phyloP scores from a whole-genome alignment of 2,113 vertebrate genomes.

The Carassius auratus region DNA sequence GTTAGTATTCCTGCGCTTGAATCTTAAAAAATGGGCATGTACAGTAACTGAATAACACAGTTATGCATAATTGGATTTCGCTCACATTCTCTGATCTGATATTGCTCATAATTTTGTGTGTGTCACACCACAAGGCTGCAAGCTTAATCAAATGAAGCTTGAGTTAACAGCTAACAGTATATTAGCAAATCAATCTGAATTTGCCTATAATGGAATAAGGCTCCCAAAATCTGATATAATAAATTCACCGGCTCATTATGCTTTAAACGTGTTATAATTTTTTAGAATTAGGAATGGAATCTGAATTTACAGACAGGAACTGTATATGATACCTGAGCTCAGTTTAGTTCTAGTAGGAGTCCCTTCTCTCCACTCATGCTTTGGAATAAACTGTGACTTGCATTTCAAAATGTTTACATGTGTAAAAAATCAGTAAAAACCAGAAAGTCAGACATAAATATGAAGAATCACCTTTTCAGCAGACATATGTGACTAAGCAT shows the following conservation, averaged over 20 bases:
- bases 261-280: constrained; percentile 87
- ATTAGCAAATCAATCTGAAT: constrained; percentile 99
- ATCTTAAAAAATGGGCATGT: constrained; percentile 86
- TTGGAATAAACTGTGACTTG: neutral
- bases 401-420: neutral
- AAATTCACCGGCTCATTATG: constrained; percentile 92
- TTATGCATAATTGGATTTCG: constrained; percentile 92
- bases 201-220: constrained; percentile 89
- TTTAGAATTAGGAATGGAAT: constrained; percentile 80
- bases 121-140: constrained; percentile 78
- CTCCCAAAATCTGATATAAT: constrained; percentile 83
- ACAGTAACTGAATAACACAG: constrained; percentile 83
- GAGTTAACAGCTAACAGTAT: constrained; percentile 90
- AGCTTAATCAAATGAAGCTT: constrained; percentile 83
- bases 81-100: constrained; percentile 91
- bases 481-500: neutral
- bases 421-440: neutral
- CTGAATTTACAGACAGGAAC: constrained; percentile 46
- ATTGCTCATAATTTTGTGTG: constrained; percentile 87
- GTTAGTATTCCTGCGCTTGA: constrained; percentile 83
- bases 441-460: neutral
- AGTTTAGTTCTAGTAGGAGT: constrained; percentile 5
- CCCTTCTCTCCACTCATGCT: neutral
- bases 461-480: neutral
- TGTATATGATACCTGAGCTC: neutral